A percentile compares a stretch with the other conserved stretches of the same genome.
These are phyloP conservation scores for Parus major DNA, from an alignment of 2,113 vertebrate species.

Conservation along the genomic window DNA sequence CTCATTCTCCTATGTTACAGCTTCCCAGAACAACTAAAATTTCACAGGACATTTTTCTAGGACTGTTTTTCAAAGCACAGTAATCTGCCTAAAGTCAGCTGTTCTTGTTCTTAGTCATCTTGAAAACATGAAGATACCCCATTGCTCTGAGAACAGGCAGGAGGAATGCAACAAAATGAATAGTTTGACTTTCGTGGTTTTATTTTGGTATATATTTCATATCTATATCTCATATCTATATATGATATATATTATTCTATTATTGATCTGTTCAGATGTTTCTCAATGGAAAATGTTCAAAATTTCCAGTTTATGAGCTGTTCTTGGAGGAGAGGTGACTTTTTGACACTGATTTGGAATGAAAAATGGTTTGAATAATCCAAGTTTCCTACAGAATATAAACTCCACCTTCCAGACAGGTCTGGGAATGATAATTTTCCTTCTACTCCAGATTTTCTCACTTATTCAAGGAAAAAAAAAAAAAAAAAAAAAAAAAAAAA, in stretches of 20 bases:
- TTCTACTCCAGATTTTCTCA: not conserved
- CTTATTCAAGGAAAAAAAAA: not conserved
- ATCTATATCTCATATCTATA: not conserved
- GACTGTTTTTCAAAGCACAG: not conserved
- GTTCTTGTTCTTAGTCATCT: not conserved
- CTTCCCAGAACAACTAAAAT: not conserved
- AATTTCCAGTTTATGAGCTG: not conserved
- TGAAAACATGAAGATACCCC: not conserved
- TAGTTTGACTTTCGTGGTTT: not conserved
- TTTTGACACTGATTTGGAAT: conserved; percentile 10
- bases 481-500: not conserved
- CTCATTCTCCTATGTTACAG: rapidly evolving
- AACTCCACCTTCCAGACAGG: not conserved
- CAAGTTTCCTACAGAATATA: not conserved
- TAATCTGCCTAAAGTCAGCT: not conserved
- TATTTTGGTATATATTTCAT: not conserved
- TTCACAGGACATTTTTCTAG: not conserved
- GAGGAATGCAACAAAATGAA: not conserved
- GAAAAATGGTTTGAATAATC: not conserved
- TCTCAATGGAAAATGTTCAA: not conserved
- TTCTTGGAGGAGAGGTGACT: not conserved
- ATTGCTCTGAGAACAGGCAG: not conserved
- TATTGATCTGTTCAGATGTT: not conserved
- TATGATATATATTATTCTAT: not conserved
- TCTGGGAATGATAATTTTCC: not conserved